Conservation (phyloP, 2,797 vertebrate genomes). For the Anabacerthia variegaticeps region DNA sequence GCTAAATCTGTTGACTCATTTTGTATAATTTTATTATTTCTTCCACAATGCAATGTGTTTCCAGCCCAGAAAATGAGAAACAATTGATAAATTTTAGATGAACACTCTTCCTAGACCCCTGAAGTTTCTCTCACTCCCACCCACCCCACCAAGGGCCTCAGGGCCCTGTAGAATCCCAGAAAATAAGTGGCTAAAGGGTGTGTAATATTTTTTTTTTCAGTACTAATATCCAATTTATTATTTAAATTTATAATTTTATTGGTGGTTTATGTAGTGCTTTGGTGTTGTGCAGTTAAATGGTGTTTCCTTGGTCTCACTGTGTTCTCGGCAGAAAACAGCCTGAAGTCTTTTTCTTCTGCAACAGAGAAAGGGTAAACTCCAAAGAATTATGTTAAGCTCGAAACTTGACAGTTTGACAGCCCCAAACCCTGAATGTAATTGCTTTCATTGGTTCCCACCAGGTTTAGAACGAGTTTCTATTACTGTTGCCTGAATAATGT, state of each 20-base stretch:
- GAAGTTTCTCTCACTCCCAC: not conserved
- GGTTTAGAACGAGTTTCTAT: slow-evolving; percentile 13
- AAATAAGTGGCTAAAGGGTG: not conserved
- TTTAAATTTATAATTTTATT: not conserved
- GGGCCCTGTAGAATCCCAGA: not conserved
- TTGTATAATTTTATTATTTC: not conserved
- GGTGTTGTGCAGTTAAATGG: not conserved
- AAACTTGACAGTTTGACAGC: slow-evolving; percentile 21
- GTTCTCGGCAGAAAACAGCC: slow-evolving; percentile 4
- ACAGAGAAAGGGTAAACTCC: not conserved
- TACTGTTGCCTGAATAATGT: not conserved
- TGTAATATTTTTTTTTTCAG: not conserved
- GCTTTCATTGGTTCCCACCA: not conserved
- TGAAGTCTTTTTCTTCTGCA: slow-evolving; percentile 6
- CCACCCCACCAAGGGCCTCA: not conserved
- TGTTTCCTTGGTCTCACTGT: not conserved
- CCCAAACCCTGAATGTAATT: not conserved
- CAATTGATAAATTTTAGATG: not conserved
- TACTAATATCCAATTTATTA: not conserved
- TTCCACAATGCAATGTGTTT: not conserved
- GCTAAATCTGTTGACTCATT: not conserved
- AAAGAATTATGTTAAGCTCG: not conserved
- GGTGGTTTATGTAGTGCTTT: not conserved
- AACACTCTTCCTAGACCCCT: not conserved
- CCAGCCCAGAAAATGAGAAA: slow-evolving; percentile 29